phyloP scores from a whole-genome alignment of 2,797 vertebrate genomes.

The Pipistrellus pygmaeus region DNA sequence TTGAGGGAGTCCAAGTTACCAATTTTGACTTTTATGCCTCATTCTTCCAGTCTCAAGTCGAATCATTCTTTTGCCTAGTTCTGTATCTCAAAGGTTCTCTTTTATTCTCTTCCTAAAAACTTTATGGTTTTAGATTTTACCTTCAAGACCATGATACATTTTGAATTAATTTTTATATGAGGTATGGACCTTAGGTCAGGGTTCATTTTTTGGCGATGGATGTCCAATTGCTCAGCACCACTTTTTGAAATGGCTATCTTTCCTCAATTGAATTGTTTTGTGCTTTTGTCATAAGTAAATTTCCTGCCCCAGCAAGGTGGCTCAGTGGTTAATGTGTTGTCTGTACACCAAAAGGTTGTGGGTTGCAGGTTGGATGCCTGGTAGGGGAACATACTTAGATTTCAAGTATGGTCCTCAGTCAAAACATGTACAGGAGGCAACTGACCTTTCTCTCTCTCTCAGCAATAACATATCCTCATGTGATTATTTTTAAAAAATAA shows the following conservation, averaged over 20 bases:
- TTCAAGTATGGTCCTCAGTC: background rate
- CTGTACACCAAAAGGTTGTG: background rate
- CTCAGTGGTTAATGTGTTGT: background rate
- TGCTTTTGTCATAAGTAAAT: slow-evolving; percentile 26
- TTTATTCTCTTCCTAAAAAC: slow-evolving; percentile 25
- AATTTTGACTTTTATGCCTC: slow-evolving; percentile 4
- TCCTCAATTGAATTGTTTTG: background rate
- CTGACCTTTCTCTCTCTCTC: background rate
- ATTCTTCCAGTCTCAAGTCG: background rate
- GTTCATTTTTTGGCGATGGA: background rate
- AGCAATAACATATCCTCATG: background rate
- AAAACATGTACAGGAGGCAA: background rate
- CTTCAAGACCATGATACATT: slow-evolving; percentile 6
- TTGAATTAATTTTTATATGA: slow-evolving; percentile 23
- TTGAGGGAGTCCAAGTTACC: background rate
- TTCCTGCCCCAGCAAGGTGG: background rate
- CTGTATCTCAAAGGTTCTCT: slow-evolving; percentile 12
- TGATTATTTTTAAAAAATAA: background rate
- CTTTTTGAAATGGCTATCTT: background rate
- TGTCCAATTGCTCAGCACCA: background rate
- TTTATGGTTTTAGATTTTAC: slow-evolving; percentile 6
- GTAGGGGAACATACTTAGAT: background rate
- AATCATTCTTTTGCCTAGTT: background rate
- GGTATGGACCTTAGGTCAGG: background rate
- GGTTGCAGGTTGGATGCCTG: background rate